Conservation (phyloP, 2,797 vertebrate genomes). For the Myotis daubentonii region DNA sequence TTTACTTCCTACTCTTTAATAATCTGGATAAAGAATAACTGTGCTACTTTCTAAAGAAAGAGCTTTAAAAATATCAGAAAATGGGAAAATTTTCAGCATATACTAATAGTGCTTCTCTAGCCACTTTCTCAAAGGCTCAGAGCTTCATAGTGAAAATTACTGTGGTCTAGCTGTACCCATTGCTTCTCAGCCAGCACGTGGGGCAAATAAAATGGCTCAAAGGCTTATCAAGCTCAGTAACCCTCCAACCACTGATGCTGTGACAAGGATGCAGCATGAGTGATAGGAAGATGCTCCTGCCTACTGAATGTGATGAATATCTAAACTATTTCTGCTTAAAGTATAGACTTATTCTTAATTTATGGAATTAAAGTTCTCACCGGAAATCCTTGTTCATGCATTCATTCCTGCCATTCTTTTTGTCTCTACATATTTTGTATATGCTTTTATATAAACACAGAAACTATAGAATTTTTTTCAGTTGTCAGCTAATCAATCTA, state of each 20-base stretch:
- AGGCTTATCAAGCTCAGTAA: not conserved
- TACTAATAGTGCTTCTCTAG: not conserved
- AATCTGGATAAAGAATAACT: not conserved
- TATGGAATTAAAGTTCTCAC: constrained; percentile 63
- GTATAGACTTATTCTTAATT: not conserved
- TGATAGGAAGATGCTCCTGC: constrained; percentile 9
- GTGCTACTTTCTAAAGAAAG: not conserved
- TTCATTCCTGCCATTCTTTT: constrained; percentile 41
- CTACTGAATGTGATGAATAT: not conserved
- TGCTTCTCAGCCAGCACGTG: not conserved
- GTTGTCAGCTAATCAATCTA: not conserved
- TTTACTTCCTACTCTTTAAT: not conserved
- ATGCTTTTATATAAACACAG: constrained; percentile 68
- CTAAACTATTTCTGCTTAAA: not conserved
- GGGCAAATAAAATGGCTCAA: not conserved
- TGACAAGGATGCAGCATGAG: not conserved
- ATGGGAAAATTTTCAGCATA: not conserved
- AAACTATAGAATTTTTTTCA: not conserved
- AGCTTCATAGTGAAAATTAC: not conserved
- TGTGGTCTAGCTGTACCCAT: fast-evolving
- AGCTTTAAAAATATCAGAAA: not conserved
- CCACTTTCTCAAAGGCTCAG: not conserved
- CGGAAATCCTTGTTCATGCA: constrained; percentile 8
- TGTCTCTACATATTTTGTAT: constrained; percentile 64
- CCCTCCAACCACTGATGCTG: not conserved